A percentile compares a stretch with the other conserved stretches of the same genome.
These are phyloP conservation scores for Aythya fuligula DNA, from an alignment of 2,797 vertebrate species.

Conservation along the genomic window DNA sequence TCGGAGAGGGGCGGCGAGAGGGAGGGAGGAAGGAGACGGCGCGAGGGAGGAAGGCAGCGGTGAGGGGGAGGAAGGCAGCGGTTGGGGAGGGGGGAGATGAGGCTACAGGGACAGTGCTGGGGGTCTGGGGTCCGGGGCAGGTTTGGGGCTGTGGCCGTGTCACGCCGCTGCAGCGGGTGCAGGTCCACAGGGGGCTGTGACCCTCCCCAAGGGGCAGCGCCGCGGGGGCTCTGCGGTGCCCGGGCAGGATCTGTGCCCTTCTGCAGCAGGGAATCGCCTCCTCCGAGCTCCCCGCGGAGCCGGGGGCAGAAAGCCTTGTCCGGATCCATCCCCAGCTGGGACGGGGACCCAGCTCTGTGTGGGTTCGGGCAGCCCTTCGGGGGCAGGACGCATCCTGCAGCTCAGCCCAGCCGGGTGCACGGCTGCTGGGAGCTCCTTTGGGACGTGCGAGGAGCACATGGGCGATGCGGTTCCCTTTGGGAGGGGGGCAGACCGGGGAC, in stretches of 20 bases:
- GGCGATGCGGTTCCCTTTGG: background rate
- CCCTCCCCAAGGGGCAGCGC: too few species aligned
- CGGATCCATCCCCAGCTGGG: background rate
- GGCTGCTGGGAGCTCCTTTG: background rate
- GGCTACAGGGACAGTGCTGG: background rate
- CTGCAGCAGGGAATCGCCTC: background rate
- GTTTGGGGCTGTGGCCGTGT: fast-evolving
- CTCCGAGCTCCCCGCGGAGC: background rate
- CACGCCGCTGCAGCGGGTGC: background rate
- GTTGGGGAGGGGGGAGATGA: background rate
- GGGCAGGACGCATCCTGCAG: background rate
- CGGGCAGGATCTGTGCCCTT: background rate
- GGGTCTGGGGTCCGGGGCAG: background rate
- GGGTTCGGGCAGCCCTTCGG: background rate
- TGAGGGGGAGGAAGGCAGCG: background rate
- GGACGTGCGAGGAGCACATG: too few species aligned
- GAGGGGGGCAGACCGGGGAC: background rate
- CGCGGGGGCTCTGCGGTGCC: background rate
- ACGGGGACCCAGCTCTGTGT: background rate
- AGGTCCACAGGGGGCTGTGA: background rate
- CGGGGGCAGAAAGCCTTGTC: background rate
- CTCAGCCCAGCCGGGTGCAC: background rate
- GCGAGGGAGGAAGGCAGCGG: background rate
- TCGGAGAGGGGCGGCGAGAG: background rate
- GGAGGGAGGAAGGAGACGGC: background rate